These are phyloP conservation scores for Lepidocolaptes lacrymiger DNA, from an alignment of 2,797 vertebrate genomes.

Conservation along the genomic window DNA sequence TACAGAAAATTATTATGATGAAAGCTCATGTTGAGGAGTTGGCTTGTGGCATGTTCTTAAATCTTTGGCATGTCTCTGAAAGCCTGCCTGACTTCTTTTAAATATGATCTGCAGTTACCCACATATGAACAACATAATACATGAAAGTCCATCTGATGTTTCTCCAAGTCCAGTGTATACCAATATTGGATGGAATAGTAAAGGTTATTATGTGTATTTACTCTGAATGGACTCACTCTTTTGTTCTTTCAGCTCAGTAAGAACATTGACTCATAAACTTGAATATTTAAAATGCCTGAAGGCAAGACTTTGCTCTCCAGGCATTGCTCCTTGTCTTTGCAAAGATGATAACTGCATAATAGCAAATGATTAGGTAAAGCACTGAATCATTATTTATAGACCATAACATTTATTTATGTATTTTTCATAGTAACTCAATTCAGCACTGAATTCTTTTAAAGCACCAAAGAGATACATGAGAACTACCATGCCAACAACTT, in stretches of 20 bases:
- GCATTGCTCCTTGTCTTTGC: neutral
- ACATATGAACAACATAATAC: neutral
- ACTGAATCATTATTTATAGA: neutral
- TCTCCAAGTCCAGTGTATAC: neutral
- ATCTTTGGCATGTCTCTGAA: neutral
- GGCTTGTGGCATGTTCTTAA: neutral
- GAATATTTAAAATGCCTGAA: constrained; percentile 43
- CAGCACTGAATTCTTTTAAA: neutral
- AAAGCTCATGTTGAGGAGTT: neutral
- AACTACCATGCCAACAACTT: neutral
- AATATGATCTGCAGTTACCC: neutral
- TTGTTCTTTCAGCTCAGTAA: neutral
- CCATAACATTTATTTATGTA: neutral
- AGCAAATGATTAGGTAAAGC: neutral
- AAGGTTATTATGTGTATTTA: neutral
- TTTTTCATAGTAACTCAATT: constrained; percentile 14
- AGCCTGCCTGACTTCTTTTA: neutral
- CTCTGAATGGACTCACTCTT: neutral
- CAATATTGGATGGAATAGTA: neutral
- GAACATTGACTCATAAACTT: neutral
- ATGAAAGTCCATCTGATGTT: neutral
- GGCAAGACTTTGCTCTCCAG: constrained; percentile 18
- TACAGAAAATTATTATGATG: neutral
- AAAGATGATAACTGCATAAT: neutral
- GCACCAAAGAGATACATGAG: neutral